Percentiles rank a stretch among this genome's conserved stretches.
Conservation (phyloP, 2,797 vertebrate genomes). For the Platyrinchus mystaceus region DNA sequence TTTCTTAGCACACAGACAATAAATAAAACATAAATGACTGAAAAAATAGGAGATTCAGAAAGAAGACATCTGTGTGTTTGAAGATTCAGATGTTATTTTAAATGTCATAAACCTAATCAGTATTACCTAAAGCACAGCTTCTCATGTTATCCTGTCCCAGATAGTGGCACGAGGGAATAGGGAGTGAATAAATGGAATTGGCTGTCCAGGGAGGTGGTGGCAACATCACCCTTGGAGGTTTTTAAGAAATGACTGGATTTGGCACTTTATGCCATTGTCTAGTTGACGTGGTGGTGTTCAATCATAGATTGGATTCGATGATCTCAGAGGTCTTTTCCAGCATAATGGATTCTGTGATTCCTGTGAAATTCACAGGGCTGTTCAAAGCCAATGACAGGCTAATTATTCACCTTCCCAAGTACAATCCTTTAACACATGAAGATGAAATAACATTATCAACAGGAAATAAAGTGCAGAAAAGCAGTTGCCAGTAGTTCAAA, state of each 20-base stretch:
- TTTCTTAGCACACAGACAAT: not conserved
- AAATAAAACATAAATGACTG: constrained; percentile 5
- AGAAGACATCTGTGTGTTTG: not conserved
- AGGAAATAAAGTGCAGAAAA: not conserved
- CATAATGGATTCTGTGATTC: not conserved
- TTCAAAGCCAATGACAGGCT: not conserved
- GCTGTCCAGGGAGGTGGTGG: not conserved
- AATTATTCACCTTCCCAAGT: not conserved
- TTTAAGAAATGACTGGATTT: not conserved
- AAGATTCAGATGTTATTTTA: not conserved
- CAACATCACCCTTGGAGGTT: not conserved
- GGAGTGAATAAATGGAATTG: not conserved
- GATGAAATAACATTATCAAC: not conserved
- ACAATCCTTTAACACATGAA: not conserved
- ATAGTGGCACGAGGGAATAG: not conserved
- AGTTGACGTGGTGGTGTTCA: not conserved
- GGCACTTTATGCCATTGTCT: not conserved
- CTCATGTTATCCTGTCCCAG: not conserved
- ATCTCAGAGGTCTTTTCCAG: not conserved
- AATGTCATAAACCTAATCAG: not conserved
- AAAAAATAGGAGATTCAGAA: not conserved
- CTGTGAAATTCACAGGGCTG: not conserved
- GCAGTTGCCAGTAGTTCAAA: not conserved
- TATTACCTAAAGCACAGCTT: not conserved
- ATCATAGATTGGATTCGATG: not conserved